Percentiles rank a stretch among this genome's conserved stretches.
Evolutionary conservation across 1,140 invertebrate genomes (phyloP).

Genomic region (Papilio aristodemus): DNA sequence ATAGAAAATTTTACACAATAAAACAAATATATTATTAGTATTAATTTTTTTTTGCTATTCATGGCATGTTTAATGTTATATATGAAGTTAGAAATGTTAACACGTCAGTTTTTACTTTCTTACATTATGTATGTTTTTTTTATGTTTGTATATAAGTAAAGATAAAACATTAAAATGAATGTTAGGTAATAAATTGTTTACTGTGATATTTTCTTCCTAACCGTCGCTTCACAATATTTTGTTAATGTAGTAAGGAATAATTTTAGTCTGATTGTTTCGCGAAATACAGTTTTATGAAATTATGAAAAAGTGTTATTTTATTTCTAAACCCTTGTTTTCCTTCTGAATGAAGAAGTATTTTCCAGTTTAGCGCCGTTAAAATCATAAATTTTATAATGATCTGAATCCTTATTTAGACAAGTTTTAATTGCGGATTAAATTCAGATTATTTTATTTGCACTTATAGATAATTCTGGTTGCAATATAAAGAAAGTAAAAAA

Average conservation of each 20-base stretch:
- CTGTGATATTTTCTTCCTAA: slow-evolving; percentile 74
- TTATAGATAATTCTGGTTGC: too few species aligned
- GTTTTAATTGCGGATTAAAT: too few species aligned
- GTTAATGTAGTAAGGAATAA: slow-evolving; percentile 52
- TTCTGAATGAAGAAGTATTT: neutral
- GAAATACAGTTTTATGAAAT: slow-evolving; percentile 53
- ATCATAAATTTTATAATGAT: neutral
- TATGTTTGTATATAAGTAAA: slow-evolving; percentile 31
- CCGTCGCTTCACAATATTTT: slow-evolving; percentile 61
- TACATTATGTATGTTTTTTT: slow-evolving; percentile 9
- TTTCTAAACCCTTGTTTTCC: neutral
- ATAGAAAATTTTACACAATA: too few species aligned
- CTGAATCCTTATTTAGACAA: too few species aligned
- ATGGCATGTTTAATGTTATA: neutral
- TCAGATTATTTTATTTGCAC: too few species aligned
- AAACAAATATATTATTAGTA: too few species aligned
- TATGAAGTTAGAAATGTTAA: neutral
- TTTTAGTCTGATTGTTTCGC: slow-evolving; percentile 55
- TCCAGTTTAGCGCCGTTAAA: too few species aligned
- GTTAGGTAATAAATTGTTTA: slow-evolving; percentile 51
- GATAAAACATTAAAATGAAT: slow-evolving; percentile 32
- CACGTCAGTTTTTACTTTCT: neutral
- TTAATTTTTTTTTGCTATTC: too few species aligned
- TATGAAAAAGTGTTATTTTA: slow-evolving; percentile 36
- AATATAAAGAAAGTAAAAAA: too few species aligned